Evolutionary conservation across 1,140 invertebrate genomes (phyloP).

Genomic region (Choristoneura fumiferana): DNA sequence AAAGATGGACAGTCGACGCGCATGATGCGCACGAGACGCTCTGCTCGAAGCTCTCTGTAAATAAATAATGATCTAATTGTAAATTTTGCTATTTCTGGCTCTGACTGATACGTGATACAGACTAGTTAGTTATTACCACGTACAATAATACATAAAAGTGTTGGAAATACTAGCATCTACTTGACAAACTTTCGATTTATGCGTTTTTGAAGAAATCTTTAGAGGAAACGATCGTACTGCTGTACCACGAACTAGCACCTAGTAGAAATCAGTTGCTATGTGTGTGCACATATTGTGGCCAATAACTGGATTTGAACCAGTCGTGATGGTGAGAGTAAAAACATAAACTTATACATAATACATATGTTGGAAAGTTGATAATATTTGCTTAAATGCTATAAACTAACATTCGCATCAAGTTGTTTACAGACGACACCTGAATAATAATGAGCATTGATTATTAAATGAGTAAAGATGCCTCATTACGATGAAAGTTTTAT

Average conservation of each 20-base stretch:
- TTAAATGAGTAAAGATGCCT: conserved; percentile 59
- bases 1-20: conserved; percentile 21
- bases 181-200: no score
- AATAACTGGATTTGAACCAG: conserved; percentile 23
- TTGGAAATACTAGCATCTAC: not conserved
- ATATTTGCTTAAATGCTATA: not conserved
- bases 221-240: not conserved
- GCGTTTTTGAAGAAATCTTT: no score
- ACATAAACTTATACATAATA: not conserved
- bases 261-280: conserved; percentile 32
- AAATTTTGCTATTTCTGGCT: conserved; percentile 66
- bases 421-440: not conserved
- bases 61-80: conserved; percentile 78
- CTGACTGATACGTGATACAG: conserved; percentile 41
- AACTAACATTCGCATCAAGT: not conserved
- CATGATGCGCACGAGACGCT: conserved; percentile 52
- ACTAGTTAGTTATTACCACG: not conserved
- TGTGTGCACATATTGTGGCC: conserved; percentile 27
- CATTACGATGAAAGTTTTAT: conserved; percentile 78
- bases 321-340: not conserved
- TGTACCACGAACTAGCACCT: conserved; percentile 39
- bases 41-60: conserved; percentile 60
- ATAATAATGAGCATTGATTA: conserved; percentile 26
- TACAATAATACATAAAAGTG: not conserved
- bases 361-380: conserved; percentile 8